Evolutionary conservation across 1,140 invertebrate genomes (phyloP), one percentile per base, ranked within the genome.

Genomic region (Drosophila aff.): DNA sequence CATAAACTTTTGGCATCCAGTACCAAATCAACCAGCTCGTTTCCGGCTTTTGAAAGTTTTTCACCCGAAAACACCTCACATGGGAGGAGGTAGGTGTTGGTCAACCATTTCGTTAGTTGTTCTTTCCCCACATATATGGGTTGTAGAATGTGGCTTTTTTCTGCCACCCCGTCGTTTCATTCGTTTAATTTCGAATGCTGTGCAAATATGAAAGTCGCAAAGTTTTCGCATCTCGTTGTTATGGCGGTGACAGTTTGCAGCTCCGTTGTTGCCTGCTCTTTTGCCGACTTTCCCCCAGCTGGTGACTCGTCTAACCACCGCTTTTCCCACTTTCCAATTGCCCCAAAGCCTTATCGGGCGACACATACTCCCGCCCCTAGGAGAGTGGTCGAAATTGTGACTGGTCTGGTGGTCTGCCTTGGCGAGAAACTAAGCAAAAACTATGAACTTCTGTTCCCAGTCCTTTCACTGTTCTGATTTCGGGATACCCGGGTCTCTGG

Each of bases 181-280:
- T 76, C 74, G 72, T 64, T 76, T 76, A 76, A 76, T 76, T 76
- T 76, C 61, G 36, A 76, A 76, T 67, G 72, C 74, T 76, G 73
- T 76, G 73, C 62, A 77, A 77, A 76, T 76, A 76, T 76, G 46
- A 76, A 59, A 76, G 61, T 76, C 44, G 60, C 68, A 74, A 73
- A 74, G 71, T 74, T 74, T 73, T 61, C 38, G 55, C 71, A 74
- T 72, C 62, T 76, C 44, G 71, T 76, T 76, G 72, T 73, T 76
- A 57, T 76, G 59, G 40, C 26, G 28, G 43, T 64, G 72, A 75
- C 72, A 75, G 72, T 76, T 76, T 46, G 40, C 71, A 64, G 59
- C 28, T 38, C 31, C 21, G 6, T 40, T 50, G n/a, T 31, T 40
- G 33, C n/a, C 62, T 62, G 58, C 33, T 43, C 38, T 33, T 61